phyloP scores from a whole-genome alignment of 2,113 vertebrate species.

The Phalacrocorax aristotelis region DNA sequence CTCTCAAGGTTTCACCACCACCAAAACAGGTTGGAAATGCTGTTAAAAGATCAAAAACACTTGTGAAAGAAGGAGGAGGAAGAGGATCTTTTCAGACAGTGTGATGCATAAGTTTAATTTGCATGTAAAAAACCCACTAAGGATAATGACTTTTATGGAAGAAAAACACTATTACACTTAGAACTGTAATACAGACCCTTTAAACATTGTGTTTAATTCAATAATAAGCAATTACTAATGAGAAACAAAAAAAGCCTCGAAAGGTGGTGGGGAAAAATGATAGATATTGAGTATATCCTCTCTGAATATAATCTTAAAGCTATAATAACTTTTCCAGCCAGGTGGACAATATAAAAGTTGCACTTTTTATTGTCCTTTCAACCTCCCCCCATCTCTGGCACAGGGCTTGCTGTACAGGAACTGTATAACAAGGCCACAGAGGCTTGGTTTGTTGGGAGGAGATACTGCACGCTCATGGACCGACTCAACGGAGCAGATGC shows the following conservation, averaged over 20 bases:
- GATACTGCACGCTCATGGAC: fast-evolving
- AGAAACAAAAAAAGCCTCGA: background rate
- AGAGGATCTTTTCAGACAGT: background rate
- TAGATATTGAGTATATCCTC: background rate
- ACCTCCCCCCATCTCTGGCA: background rate
- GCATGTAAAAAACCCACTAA: background rate
- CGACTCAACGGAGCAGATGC: background rate
- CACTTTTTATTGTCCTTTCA: background rate
- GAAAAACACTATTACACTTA: background rate
- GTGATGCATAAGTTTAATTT: background rate
- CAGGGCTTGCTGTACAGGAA: background rate
- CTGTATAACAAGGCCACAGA: background rate
- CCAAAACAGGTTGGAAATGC: background rate
- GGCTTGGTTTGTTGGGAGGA: background rate
- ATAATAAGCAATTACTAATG: background rate
- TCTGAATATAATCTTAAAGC: background rate
- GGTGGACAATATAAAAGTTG: background rate
- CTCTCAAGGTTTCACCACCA: background rate
- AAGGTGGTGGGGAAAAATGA: background rate
- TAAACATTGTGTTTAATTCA: background rate
- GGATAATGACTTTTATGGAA: background rate
- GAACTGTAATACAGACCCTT: background rate
- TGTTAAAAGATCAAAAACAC: background rate
- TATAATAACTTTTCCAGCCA: background rate
- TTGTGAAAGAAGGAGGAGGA: background rate